A percentile compares a stretch with the other conserved stretches of the same genome.
These are phyloP conservation scores for Lepidostoma basale DNA, from an alignment of 1,140 invertebrate species.

Conservation along the genomic window DNA sequence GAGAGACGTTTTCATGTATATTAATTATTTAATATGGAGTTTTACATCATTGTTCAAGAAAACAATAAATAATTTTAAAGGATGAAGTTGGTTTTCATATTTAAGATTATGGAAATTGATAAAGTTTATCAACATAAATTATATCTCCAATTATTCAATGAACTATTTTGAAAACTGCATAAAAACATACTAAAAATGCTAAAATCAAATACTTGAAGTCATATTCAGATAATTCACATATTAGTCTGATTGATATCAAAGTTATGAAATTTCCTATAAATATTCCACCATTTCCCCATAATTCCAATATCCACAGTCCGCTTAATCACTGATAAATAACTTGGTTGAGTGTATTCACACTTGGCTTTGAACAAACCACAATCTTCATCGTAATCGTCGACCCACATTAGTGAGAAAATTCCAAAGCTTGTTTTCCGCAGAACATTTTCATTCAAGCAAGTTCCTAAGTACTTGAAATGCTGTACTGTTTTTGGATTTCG, in stretches of 20 bases:
- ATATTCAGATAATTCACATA: too few relatives aligned
- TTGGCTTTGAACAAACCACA: conserved; percentile 73
- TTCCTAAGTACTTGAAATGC: conserved; percentile 68
- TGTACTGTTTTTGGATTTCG: conserved; percentile 70
- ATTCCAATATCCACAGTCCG: conserved; percentile 81
- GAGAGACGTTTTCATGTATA: too few relatives aligned
- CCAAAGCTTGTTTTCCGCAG: conserved; percentile 71
- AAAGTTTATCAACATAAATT: too few relatives aligned
- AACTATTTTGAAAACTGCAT: too few relatives aligned
- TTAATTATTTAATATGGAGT: too few relatives aligned
- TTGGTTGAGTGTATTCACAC: conserved; percentile 73
- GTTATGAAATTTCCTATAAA: conserved; percentile 73
- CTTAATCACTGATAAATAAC: conserved; percentile 64
- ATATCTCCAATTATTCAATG: too few relatives aligned
- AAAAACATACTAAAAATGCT: too few relatives aligned
- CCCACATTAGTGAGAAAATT: conserved; percentile 76
- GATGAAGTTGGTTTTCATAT: too few relatives aligned
- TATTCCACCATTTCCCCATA: conserved; percentile 74
- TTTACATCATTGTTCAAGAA: too few relatives aligned
- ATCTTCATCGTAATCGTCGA: conserved; percentile 68
- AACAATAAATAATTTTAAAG: too few relatives aligned
- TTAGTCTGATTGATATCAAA: conserved; percentile 85
- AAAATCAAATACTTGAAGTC: too few relatives aligned
- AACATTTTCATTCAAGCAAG: conserved; percentile 69
- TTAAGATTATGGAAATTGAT: too few relatives aligned